Evolutionary conservation across 2,797 vertebrate genomes (phyloP).

Genomic region (Syngnathus acus): DNA sequence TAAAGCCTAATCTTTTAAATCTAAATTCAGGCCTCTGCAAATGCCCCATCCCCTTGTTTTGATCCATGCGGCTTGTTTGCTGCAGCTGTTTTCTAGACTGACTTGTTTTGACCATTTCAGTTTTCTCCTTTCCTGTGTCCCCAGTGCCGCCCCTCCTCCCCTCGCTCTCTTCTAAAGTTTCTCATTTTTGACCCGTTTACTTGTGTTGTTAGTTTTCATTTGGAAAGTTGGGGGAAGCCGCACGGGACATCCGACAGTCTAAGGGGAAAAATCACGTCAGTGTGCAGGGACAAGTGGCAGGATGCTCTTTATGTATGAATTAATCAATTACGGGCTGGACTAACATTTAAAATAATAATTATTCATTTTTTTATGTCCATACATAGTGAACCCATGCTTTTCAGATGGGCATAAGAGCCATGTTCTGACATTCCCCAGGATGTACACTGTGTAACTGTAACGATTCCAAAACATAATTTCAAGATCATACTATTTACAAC

Average conservation of each 20-base stretch:
- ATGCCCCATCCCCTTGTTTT: slow-evolving; percentile 65
- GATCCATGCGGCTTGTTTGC: slow-evolving; percentile 52
- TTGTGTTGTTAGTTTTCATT: slow-evolving; percentile 6
- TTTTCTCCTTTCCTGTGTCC: slow-evolving; percentile 24
- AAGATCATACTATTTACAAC: too few relatives aligned
- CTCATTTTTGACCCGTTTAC: background rate
- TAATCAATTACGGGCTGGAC: background rate
- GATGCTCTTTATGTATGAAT: background rate
- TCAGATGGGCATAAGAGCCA: too few relatives aligned
- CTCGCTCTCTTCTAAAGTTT: slow-evolving; percentile 1
- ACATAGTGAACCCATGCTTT: too few relatives aligned
- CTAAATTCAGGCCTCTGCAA: slow-evolving; percentile 49
- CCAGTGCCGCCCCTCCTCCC: background rate
- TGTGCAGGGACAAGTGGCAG: background rate
- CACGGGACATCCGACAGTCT: background rate
- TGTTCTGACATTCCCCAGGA: too few relatives aligned
- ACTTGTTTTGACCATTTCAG: slow-evolving; percentile 47
- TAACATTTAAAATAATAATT: too few relatives aligned
- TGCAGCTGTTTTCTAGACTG: slow-evolving; percentile 41
- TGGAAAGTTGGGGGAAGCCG: background rate
- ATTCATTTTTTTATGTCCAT: too few relatives aligned
- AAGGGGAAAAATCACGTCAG: background rate
- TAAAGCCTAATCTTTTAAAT: slow-evolving; percentile 70
- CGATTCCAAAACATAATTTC: too few relatives aligned
- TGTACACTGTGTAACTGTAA: too few relatives aligned